Conservation (phyloP, 2,797 vertebrate species). For the Ambastaia sidthimunki region DNA sequence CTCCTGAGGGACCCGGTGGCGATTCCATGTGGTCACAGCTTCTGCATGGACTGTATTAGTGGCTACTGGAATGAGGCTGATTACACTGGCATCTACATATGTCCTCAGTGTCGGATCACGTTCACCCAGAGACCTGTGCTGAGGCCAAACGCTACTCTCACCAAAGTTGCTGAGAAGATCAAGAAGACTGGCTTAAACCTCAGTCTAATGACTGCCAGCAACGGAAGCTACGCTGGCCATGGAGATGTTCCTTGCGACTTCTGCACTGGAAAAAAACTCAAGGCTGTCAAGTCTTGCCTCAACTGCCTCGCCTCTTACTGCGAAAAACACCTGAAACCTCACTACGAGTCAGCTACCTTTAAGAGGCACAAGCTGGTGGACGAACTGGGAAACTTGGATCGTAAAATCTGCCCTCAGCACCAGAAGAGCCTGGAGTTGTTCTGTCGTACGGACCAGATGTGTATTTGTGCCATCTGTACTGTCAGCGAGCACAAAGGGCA, state of each 20-base stretch:
- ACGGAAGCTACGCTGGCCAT: slow-evolving; percentile 67
- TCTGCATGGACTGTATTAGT: slow-evolving; percentile 88
- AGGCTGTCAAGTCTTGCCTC: slow-evolving; percentile 92
- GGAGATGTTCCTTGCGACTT: slow-evolving; percentile 95
- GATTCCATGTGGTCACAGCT: slow-evolving; percentile 88
- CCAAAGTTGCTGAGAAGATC: slow-evolving; percentile 84
- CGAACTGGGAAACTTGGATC: slow-evolving; percentile 92
- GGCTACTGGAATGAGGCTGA: slow-evolving; percentile 85
- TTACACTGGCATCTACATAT: slow-evolving; percentile 80
- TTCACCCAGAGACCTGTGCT: slow-evolving; percentile 84
- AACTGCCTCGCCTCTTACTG: slow-evolving; percentile 98
- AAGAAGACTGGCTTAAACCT: slow-evolving; percentile 77
- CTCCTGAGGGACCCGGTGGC: slow-evolving; percentile 83
- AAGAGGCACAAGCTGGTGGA: slow-evolving; percentile 96
- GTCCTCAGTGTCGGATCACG: slow-evolving; percentile 84
- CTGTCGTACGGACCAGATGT: slow-evolving; percentile 96
- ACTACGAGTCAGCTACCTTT: slow-evolving; percentile 91
- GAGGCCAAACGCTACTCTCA: slow-evolving; percentile 82
- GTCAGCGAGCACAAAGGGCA: slow-evolving; percentile 98
- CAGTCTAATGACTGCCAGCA: slow-evolving; percentile 59
- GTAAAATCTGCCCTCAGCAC: slow-evolving; percentile 94
- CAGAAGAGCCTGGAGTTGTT: slow-evolving; percentile 98
- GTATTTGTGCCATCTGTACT: slow-evolving; percentile 97
- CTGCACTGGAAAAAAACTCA: slow-evolving; percentile 93
- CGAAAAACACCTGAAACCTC: slow-evolving; percentile 93